Evolutionary conservation across 2,888 invertebrate species (phyloP).

Genomic region (Drosophila suboccidentalis): DNA sequence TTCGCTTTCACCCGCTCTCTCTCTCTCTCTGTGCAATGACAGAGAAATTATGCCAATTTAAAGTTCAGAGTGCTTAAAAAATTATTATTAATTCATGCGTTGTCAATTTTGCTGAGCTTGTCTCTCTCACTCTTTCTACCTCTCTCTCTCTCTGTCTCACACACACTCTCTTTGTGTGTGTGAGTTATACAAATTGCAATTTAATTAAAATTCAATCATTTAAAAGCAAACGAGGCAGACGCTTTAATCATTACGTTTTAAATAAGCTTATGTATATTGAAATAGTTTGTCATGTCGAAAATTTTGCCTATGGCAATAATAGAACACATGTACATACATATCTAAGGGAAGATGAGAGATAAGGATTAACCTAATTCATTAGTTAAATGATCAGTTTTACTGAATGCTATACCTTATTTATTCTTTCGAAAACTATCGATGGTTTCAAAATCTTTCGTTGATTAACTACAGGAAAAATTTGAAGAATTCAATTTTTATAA

Average conservation of each 20-base stretch:
- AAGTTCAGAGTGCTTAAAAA: constrained; percentile 35
- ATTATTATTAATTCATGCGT: constrained; percentile 50
- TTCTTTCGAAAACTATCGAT: neutral
- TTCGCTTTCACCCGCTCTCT: constrained; percentile 4
- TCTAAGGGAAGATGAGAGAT: too few relatives aligned
- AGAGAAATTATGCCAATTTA: constrained; percentile 30
- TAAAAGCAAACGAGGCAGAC: constrained; percentile 38
- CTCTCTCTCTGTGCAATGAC: constrained; percentile 19
- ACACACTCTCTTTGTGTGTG: neutral
- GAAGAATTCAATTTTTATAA: too few relatives aligned
- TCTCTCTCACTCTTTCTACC: neutral
- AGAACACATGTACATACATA: too few relatives aligned
- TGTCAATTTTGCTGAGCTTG: constrained; percentile 35
- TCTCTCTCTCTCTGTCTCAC: neutral
- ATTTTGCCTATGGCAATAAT: neutral
- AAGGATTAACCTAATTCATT: too few relatives aligned
- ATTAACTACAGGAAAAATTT: too few relatives aligned
- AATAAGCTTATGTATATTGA: neutral
- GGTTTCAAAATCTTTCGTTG: neutral
- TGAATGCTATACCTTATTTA: too few relatives aligned
- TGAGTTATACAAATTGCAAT: constrained; percentile 45
- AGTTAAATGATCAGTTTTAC: too few relatives aligned
- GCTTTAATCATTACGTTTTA: constrained; percentile 47
- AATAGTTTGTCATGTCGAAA: neutral
- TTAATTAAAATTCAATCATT: constrained; percentile 70